phyloP scores from a whole-genome alignment of 1,140 invertebrate species.

The Stegodyphus mimosarum region DNA sequence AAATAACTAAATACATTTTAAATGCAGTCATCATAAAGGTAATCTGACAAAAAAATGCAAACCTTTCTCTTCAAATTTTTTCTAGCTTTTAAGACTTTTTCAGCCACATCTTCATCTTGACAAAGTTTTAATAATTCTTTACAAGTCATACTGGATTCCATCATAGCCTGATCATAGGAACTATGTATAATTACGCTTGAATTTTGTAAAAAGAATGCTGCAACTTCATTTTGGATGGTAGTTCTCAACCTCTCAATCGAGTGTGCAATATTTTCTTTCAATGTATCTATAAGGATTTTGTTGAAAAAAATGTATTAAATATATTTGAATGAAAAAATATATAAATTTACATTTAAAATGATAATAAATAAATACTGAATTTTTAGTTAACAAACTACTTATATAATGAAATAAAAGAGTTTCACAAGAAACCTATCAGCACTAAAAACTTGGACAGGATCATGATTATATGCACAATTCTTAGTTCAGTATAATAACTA shows the following conservation, averaged over 20 bases:
- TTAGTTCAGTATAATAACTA: no score
- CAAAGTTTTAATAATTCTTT: conserved; percentile 14
- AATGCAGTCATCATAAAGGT: no score
- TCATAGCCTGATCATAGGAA: neutral
- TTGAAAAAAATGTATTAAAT: neutral
- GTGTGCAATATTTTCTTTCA: conserved; percentile 45
- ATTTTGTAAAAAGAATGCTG: conserved; percentile 25
- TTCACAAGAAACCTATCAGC: no score
- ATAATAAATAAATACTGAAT: no score
- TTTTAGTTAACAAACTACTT: no score
- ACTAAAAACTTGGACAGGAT: no score
- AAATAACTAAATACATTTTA: no score
- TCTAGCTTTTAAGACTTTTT: conserved; percentile 22
- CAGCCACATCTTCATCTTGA: conserved; percentile 14
- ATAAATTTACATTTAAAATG: no score
- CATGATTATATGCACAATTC: no score
- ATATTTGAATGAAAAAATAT: no score
- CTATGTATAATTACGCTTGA: conserved; percentile 1
- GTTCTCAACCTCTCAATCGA: conserved; percentile 30
- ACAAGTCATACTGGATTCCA: neutral
- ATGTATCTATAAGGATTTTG: neutral
- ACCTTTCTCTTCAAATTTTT: conserved; percentile 36
- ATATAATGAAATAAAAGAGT: no score
- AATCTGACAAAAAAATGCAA: neutral
- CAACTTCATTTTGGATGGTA: conserved; percentile 23